Conservation (phyloP, 2,797 vertebrate species). For the Argyrosomus regius region DNA sequence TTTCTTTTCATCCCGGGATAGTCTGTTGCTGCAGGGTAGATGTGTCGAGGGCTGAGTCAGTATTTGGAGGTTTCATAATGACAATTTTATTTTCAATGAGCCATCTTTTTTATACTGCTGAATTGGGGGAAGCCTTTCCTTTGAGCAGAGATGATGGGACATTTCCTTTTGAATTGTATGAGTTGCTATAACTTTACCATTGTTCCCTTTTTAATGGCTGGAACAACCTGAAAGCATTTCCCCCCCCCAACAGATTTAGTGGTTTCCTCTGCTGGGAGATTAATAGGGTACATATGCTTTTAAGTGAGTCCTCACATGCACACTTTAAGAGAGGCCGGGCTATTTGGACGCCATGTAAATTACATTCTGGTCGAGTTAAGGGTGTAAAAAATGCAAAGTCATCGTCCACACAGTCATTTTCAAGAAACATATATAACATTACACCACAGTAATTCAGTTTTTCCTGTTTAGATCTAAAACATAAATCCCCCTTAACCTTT, state of each 20-base stretch:
- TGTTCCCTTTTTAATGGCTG: neutral
- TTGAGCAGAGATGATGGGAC: neutral
- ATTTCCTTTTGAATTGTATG: slow-evolving; percentile 1
- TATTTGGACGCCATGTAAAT: neutral
- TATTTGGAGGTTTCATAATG: slow-evolving; percentile 14
- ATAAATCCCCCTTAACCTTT: slow-evolving; percentile 30
- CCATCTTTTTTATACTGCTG: slow-evolving; percentile 13
- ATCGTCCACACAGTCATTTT: neutral
- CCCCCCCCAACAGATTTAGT: neutral
- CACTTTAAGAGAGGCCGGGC: neutral
- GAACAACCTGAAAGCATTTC: neutral
- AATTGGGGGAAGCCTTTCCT: slow-evolving; percentile 9
- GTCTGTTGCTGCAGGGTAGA: neutral
- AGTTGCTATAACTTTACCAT: neutral
- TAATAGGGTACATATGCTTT: neutral
- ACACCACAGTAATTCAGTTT: neutral
- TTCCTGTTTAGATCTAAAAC: slow-evolving; percentile 30
- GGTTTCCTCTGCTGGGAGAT: neutral
- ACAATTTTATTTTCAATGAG: neutral
- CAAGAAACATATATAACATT: neutral
- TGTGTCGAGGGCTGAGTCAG: slow-evolving; percentile 30
- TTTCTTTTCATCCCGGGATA: neutral
- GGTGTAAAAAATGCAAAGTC: slow-evolving; percentile 8
- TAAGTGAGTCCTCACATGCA: neutral
- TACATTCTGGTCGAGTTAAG: neutral